Evolutionary conservation across 2,797 vertebrate genomes (phyloP), one percentile per base, ranked within the genome.

Genomic region (Protonibea diacanthus): DNA sequence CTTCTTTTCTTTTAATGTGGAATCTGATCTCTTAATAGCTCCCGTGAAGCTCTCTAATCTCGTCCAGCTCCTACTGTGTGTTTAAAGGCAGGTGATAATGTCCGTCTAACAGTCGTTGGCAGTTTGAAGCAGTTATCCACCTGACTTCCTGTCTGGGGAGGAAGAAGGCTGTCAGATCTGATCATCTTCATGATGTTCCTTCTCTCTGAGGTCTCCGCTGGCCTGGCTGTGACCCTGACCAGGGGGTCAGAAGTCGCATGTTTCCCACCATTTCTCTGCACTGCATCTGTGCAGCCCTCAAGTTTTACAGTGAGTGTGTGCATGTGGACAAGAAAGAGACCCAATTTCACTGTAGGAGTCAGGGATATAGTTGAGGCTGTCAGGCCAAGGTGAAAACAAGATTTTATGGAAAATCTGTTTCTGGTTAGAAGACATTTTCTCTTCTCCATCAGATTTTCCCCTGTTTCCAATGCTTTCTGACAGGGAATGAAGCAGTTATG

Each of bases 371-470:
- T 58, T 52, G 52, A 3, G 74, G 76, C 76, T 82, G 55, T 74
- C 76, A 71, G 76, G 70, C 78, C 47, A 66, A 74, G 83, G 86
- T 85, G 80, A 87, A 91, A 86, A 80, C 81, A 80, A 44, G 80
- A 79, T 84, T 92, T 92, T 92, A 90, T 85, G 79, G 88, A 81
- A 84, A 89, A 85, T 91, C 83, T 93, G 91, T 77, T 92, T 76
- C 78, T 87, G 52, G 74, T 92, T 91, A 91, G 62, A 66, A 62
- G 45, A 67, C 80, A 29, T 80, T 87, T 85, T 87, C 69, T 76
- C 64, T 40, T 77, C 49, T 59, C 25, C 13, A 38, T 59, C 66
- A 68, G 33, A 56, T 74, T 68, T 48, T 7, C 3, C 11, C 49
- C 29, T 38, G 33, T 38, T 76, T 78, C 29, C 48, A 65, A 20